Evolutionary conservation across 35 echinoderm and acorn worm genomes (phyloP), one percentile per base, ranked within the genome.

Genomic region (Hemicentrotus pulcherrimus): DNA sequence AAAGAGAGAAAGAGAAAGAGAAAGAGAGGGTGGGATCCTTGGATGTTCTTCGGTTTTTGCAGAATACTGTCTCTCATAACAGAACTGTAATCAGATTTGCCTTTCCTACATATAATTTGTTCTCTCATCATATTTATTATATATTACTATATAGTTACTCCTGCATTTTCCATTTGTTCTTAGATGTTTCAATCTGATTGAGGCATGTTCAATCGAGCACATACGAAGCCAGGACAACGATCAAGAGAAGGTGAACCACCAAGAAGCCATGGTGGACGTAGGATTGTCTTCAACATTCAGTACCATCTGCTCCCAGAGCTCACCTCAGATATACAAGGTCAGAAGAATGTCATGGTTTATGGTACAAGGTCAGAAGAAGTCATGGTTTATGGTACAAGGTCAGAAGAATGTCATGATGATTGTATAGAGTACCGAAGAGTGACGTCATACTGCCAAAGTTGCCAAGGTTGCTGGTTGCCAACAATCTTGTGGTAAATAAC

Each of bases 111-210:
- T 71, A 6, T 71, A 6, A 19, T 24, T 65, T 65, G 6, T n/a
- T 71, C 28, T 2, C 19, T 0, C 61, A 71, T 55, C 7, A 13
- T 50, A 50, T 50, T 50, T 50, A 22, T 65, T 65, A 19, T 19
- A 65, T 65, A 65, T 4, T 70, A 24, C 22, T 70, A 70, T 12
- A 12, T 58, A 1, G 1, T 9, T 58, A 58, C 14, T 55, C 50
- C 14, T 28, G 18, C 24, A 71, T 71, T n/a, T 86, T 28, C 92
- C 92, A 16, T 60, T 59, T 46, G 86, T 86, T 70, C 46, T 28
- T 93, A 99, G 98, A 86, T 99, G 97, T 92, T 99, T 99, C 95
- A 94, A 95, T 32, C 95, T 99, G 94, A 96, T 99, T 32, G 98
- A 99, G 70, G 95, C 95, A 30, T 98, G 96, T 60, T 93, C 90